Conservation (phyloP, 2,888 invertebrate genomes). For the Heliconius sara region DNA sequence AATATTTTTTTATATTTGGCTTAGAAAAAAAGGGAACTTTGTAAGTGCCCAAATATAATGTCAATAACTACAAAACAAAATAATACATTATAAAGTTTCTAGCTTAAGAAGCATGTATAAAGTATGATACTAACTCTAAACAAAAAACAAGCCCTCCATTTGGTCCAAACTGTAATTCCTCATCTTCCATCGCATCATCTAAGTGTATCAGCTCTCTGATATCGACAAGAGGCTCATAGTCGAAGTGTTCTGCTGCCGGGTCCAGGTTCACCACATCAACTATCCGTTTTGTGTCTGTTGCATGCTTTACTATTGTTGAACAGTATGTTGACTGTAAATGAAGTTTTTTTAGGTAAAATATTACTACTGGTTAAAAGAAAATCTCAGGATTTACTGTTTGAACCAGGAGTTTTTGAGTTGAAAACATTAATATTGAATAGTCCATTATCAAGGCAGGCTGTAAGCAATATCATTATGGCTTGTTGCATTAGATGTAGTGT, state of each 20-base stretch:
- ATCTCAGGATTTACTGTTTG: too few relatives aligned
- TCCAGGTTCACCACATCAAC: conserved; percentile 97
- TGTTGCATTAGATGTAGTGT: too few relatives aligned
- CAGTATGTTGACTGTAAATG: conserved; percentile 95
- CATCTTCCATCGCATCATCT: conserved; percentile 98
- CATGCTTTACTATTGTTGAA: conserved; percentile 93
- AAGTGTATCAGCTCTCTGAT: conserved; percentile 95
- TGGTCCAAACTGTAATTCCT: conserved; percentile 96
- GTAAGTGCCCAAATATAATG: too few relatives aligned
- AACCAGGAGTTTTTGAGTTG: too few relatives aligned
- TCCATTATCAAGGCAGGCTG: too few relatives aligned
- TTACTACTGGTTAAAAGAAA: too few relatives aligned
- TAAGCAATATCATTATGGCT: too few relatives aligned
- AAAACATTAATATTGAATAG: too few relatives aligned
- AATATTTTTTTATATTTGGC: too few relatives aligned
- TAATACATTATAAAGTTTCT: background rate
- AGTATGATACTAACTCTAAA: conserved; percentile 87
- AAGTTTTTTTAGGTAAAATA: background rate
- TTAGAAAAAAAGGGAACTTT: too few relatives aligned
- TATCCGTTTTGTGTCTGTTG: conserved; percentile 87
- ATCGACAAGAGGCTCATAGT: conserved; percentile 93
- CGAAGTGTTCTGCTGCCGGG: conserved; percentile 98
- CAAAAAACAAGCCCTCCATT: conserved; percentile 98
- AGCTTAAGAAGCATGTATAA: background rate
- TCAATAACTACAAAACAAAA: background rate